Evolutionary conservation across 2,888 invertebrate genomes (phyloP).

Genomic region (Endotricha flammealis): DNA sequence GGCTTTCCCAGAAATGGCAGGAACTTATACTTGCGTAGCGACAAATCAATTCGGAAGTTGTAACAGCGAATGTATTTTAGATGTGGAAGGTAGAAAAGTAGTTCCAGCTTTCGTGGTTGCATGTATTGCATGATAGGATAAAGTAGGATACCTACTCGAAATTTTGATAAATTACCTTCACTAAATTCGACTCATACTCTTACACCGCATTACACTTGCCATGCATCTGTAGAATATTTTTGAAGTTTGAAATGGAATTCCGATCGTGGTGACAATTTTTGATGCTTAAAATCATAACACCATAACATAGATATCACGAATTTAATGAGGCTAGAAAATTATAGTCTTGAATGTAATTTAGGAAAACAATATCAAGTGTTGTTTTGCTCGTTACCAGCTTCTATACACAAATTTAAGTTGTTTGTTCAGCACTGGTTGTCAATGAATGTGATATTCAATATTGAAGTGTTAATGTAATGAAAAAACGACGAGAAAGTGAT

Average conservation of each 20-base stretch:
- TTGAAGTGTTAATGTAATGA: neutral
- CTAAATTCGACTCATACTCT: constrained; percentile 21
- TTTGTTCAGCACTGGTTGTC: constrained; percentile 14
- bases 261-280: constrained; percentile 8
- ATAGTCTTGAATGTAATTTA: neutral
- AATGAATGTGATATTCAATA: neutral
- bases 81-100: constrained; percentile 86
- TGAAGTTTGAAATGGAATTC: constrained; percentile 19
- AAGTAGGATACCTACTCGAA: constrained; percentile 21
- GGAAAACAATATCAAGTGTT: neutral
- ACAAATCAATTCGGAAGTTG: constrained; percentile 90
- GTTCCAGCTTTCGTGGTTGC: constrained; percentile 34
- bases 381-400: constrained; percentile 11
- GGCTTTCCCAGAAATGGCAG: constrained; percentile 94
- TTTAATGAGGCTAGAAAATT: neutral
- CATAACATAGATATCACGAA: constrained; percentile 1
- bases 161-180: constrained; percentile 23
- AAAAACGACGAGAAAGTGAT: neutral
- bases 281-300: neutral
- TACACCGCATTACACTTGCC: constrained; percentile 35
- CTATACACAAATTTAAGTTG: constrained; percentile 8
- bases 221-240: constrained; percentile 61
- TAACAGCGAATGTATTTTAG: constrained; percentile 84
- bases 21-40: constrained; percentile 90
- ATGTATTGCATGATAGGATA: constrained; percentile 33